Conservation (phyloP, 2,888 invertebrate genomes). For the Sclerodermus sp. region DNA sequence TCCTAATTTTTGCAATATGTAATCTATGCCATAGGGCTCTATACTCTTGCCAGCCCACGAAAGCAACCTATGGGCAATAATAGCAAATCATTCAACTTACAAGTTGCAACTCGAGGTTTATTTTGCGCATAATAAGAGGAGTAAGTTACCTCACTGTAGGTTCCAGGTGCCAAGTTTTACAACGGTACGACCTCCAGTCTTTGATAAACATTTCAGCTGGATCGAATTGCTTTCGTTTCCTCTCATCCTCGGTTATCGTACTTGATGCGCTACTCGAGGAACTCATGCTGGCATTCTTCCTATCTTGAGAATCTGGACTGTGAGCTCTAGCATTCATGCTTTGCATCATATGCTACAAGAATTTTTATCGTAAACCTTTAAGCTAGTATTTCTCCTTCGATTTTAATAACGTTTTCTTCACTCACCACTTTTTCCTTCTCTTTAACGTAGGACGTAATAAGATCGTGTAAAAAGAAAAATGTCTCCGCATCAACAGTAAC, state of each 20-base stretch:
- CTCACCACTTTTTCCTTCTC: constrained; percentile 85
- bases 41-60: constrained; percentile 96
- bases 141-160: constrained; percentile 78
- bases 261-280: constrained; percentile 24
- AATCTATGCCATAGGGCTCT: constrained; percentile 98
- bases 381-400: too few species aligned
- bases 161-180: constrained; percentile 95
- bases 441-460: constrained; percentile 93
- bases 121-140: too few species aligned
- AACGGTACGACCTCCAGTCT: constrained; percentile 89
- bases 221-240: constrained; percentile 56
- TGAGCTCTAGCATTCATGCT: constrained; percentile 49
- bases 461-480: constrained; percentile 95
- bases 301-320: constrained; percentile 55
- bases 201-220: constrained; percentile 70
- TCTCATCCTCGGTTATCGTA: constrained; percentile 50
- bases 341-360: constrained; percentile 38
- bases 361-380: background rate
- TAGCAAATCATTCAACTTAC: background rate
- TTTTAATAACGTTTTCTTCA: constrained; percentile 17
- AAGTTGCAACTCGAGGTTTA: background rate
- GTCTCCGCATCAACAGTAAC: constrained; percentile 98
- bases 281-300: constrained; percentile 32
- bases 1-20: constrained; percentile 95
- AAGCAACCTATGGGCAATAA: constrained; percentile 61